Base-by-base conservation (phyloP, 2,888 invertebrate species). In the Agrypnus murinus region DNA sequence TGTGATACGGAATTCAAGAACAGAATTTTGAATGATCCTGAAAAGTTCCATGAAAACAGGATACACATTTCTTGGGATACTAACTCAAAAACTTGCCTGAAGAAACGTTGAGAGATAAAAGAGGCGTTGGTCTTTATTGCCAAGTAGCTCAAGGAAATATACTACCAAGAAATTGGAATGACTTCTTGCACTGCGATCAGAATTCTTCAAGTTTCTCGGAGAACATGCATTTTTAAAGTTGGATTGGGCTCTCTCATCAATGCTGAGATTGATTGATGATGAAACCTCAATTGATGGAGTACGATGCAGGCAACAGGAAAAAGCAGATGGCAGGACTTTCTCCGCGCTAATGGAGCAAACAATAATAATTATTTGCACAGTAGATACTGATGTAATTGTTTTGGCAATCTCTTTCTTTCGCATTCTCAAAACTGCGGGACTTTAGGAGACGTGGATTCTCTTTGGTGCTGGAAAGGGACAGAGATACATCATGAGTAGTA, bases 251-350 rank as follows among this genome's bases (percentile, higher is more conserved):
- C 34, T 19, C 48, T n/a, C n/a, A 48, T 48, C 36, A 9, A 7
- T 48, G 48, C 48, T 48, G 48, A 62, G 48, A 62, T 62, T 62
- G n/a, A n/a, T n/a, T n/a, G n/a, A n/a, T n/a, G n/a, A n/a, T n/a
- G n/a, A n/a, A n/a, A n/a, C n/a, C n/a, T n/a, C n/a, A n/a, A n/a
- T n/a, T n/a, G n/a, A n/a, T n/a, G n/a, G n/a, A n/a, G n/a, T n/a
- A n/a, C n/a, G n/a, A n/a, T n/a, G n/a, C n/a, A n/a, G n/a, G n/a
- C n/a, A n/a, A n/a, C n/a, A n/a, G n/a, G n/a, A n/a, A n/a, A n/a
- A n/a, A n/a, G n/a, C n/a, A n/a, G 48, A 15, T 62, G 60, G 45
- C 45, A 60, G 45, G 12, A 45, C 60, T 45, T 17, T 32, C 34
- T 32, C 34, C 34, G 8, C 34, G 34, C 34, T 32, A 32, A 45